Percentiles rank a stretch among this genome's conserved stretches.
Evolutionary conservation across 1,140 invertebrate genomes (phyloP).

Genomic region (Euura lappo): DNA sequence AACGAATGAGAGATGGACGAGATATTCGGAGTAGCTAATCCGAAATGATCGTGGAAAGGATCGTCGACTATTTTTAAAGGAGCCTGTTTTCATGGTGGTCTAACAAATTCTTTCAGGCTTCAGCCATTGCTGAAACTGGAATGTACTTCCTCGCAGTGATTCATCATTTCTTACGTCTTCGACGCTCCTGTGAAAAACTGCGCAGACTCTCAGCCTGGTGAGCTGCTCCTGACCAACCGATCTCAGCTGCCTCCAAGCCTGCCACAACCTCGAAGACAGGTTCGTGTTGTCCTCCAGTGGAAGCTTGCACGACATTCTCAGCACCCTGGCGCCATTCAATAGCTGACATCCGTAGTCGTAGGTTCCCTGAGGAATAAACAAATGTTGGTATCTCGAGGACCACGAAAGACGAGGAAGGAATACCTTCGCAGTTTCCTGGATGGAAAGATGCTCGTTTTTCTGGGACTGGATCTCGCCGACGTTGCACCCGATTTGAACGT

Average conservation of each 20-base stretch:
- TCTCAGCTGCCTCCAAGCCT: constrained; percentile 74
- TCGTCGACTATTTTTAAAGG: constrained; percentile 10
- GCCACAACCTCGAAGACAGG: constrained; percentile 64
- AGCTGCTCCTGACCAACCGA: constrained; percentile 78
- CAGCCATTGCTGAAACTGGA: not conserved
- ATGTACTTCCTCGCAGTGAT: not conserved
- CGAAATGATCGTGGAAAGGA: not conserved
- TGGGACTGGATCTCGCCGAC: constrained; percentile 75
- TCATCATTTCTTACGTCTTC: constrained; percentile 61
- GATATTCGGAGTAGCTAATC: not conserved
- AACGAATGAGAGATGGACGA: not conserved
- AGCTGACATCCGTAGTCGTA: constrained; percentile 82
- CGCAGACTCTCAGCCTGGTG: constrained; percentile 76
- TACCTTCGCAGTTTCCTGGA: constrained; percentile 80
- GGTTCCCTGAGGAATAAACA: constrained; percentile 65
- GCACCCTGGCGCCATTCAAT: constrained; percentile 74
- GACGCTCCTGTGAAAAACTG: constrained; percentile 77
- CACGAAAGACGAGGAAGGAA: not conserved
- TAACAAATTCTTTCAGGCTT: not conserved
- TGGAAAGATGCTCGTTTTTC: constrained; percentile 77
- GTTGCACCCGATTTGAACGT: constrained; percentile 75
- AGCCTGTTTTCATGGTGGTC: not conserved
- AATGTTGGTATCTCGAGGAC: constrained; percentile 2
- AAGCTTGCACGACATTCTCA: constrained; percentile 75
- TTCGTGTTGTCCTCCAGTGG: constrained; percentile 65